Evolutionary conservation across 2,113 vertebrate genomes (phyloP), one percentile per base, ranked within the genome.

Genomic region (Oryzias curvinotus): DNA sequence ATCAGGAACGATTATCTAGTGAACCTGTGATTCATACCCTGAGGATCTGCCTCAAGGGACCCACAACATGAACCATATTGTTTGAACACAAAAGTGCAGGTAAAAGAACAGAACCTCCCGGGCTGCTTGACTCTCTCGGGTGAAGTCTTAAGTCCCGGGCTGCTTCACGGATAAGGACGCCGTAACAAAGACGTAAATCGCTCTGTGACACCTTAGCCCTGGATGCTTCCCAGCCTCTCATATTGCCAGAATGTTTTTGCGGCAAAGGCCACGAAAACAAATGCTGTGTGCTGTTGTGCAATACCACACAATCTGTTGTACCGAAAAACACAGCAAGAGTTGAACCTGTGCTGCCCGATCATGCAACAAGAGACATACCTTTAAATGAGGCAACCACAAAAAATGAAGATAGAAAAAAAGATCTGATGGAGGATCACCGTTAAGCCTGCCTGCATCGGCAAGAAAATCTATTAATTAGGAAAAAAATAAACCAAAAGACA

Each of bases 211-310:
- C 68, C 82, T 78, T 28, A 5, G 18, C 52, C 28, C 46, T 30
- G 58, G 79, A 75, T 78, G 65, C 52, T 87, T 90, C 87, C 85
- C 83, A 86, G 73, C 62, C 25, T 71, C 81, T 92, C 87, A 26
- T 17, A 56, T 90, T 85, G 81, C 88, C 64, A 4, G 43, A 59
- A 60, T 62, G 18, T 81, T 59, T 55, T 69, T 7, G 5, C 51
- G 70, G 55, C 83, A 70, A 64, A 57, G 71, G 73, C 83, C 66
- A 44, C 48, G 57, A 85, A 89, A 89, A 86, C 73, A 73, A 74
- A 77, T 73, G 46, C 62, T 44, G 68, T 57, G 68, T 73, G 83
- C 84, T 62, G 58, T 75, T 82, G 78, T 23, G 65, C 76, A 85
- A 71, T 57, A 58, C 59, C n/a, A 66, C 51, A 49, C 44, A 43